Base-by-base conservation (phyloP, 2,113 vertebrate species). In the Ameiurus melas region DNA sequence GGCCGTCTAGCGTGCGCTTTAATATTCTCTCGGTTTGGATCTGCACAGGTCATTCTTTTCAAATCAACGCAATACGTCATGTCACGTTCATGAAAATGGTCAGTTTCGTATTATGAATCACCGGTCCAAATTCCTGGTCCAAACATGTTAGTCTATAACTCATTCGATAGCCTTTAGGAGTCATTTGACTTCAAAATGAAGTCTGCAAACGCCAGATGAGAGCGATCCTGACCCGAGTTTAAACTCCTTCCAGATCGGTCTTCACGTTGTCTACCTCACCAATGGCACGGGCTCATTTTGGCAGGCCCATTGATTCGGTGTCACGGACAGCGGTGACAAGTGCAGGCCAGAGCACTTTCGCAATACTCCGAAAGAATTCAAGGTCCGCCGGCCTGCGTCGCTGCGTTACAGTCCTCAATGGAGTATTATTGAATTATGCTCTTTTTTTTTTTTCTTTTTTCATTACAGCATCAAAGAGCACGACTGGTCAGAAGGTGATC, bases 381-480 rank as follows among this genome's bases (percentile, higher is more conserved):
- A 90, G 92, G 92, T 91, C 86, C 91, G 22, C 71, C 88, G 36
- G 91, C 86, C 92, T 93, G 91, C 90, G 91, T 92, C 91, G 91
- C 93, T 92, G 91, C 91, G 91, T 86, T 90, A 91, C 91, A 22
- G 90, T 93, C 80, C 91, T 93, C 87, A 88, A 88, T 92, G 19
- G 92, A 93, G 91, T 92, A 93, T 95, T 93, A 95, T 93, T 94
- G 88, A 93, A 93, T 95, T 95, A 94, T 93, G 92, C 91, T 94
- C 19, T 43, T 10, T 20, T 51, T 94, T 94, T 95, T 94, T 94
- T 92, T 7, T 43, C 4, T 43, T 5, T 95, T 94, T 94, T 94
- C 94, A 94, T 95, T 94, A 94, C 91, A 87, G 91, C 94, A 94
- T 95, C 94, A 95, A 95, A 95, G 93, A 91, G 85, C 90, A 0